Conservation (phyloP, 1,140 invertebrate genomes). For the Drosophila asahinai region DNA sequence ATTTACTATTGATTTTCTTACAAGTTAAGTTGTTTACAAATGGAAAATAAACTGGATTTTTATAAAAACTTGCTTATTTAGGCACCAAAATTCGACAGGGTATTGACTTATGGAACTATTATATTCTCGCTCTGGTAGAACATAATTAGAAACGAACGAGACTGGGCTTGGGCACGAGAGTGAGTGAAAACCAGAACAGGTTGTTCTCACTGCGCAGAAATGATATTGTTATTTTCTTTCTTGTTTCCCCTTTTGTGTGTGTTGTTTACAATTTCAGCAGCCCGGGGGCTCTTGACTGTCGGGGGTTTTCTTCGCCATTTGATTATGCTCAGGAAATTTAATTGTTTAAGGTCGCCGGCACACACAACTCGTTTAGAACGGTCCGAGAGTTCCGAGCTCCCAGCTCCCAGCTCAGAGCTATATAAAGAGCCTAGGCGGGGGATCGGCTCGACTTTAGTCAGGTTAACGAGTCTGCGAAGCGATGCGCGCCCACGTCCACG, state of each 20-base stretch:
- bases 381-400: conserved; percentile 13
- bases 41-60: neutral
- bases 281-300: conserved; percentile 23
- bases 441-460: conserved; percentile 24
- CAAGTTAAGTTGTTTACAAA: neutral
- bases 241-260: conserved; percentile 1
- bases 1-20: too few species aligned
- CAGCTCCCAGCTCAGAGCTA: conserved; percentile 17
- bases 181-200: conserved; percentile 17
- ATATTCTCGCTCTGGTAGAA: neutral
- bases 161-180: neutral
- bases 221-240: conserved; percentile 43
- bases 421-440: conserved; percentile 55
- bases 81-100: neutral
- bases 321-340: conserved; percentile 78
- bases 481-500: conserved; percentile 50
- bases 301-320: conserved; percentile 68
- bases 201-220: conserved; percentile 39
- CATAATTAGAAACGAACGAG: conserved; percentile 36
- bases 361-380: conserved; percentile 69
- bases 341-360: conserved; percentile 70
- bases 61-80: neutral
- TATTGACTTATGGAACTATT: neutral
- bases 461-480: conserved; percentile 25
- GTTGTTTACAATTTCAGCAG: conserved; percentile 29